Base-by-base conservation (phyloP, 2,113 vertebrate genomes). In the Galemys pyrenaicus region DNA sequence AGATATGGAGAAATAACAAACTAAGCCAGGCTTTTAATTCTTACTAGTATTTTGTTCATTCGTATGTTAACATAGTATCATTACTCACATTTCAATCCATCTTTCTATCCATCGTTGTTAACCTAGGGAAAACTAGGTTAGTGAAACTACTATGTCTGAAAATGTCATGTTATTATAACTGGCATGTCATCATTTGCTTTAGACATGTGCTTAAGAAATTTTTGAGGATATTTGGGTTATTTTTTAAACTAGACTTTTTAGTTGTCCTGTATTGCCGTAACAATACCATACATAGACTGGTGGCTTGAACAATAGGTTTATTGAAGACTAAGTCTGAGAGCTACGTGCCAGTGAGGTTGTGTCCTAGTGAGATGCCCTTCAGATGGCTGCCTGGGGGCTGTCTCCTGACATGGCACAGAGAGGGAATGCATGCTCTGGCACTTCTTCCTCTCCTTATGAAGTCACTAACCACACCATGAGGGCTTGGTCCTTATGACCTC, bases 141-240 rank as follows among this genome's bases (percentile, higher is more conserved):
- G 60, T 11, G 16, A 64, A 9, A 64, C 30, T 30, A 64, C 26
- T 64, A 28, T 64, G 60, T 30, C 32, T 64, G 28, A 30, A 64
- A 64, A 67, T 64, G 58, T 17, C 81, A 17, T 37, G 62, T 64
- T 54, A 71, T 85, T 92, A 77, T 67, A 91, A 75, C 64, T 67
- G n/a, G 20, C 56, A 77, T 93, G 26, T 82, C 75, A 77, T 78
- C 44, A 44, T 87, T 91, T 88, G 77, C 5, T 64, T 95, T 78
- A 84, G 30, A 49, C 17, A 20, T 77, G 9, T 56, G 41, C 9
- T 62, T 17, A 13, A 68, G 24, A 39, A 41, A n/a, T 46, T 82
- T 82, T 80, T 46, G 28, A 88, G 37, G 35, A 60, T 4, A 49
- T 56, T 51, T 83, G 11, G 81, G 13, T 67, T 35, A 15, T 65